A percentile compares a stretch with the other conserved stretches of the same genome.
Evolutionary conservation across 1,140 invertebrate genomes (phyloP).

Genomic region (Zophobas morio): DNA sequence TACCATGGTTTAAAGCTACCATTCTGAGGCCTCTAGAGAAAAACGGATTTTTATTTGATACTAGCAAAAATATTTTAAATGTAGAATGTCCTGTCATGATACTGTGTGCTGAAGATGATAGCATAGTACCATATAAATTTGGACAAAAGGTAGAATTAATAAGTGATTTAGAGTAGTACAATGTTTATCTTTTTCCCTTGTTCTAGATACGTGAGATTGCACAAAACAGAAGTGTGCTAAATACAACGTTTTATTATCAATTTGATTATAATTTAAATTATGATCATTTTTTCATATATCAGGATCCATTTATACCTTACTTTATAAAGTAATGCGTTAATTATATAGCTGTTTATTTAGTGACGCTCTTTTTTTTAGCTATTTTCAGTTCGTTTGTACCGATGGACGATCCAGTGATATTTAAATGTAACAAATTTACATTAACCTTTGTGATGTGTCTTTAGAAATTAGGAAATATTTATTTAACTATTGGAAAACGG

Average conservation of each 20-base stretch:
- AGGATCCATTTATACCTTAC: slow-evolving; percentile 54
- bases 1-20: slow-evolving; percentile 69
- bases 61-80: slow-evolving; percentile 54
- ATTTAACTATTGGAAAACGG: no score
- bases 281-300: slow-evolving; percentile 57
- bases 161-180: slow-evolving; percentile 6
- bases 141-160: slow-evolving; percentile 57
- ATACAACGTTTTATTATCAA: slow-evolving; percentile 49
- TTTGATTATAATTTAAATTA: slow-evolving; percentile 51
- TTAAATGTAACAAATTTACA: not conserved
- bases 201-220: slow-evolving; percentile 57
- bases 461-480: no score
- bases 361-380: slow-evolving; percentile 20
- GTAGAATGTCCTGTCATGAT: slow-evolving; percentile 62
- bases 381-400: slow-evolving; percentile 25
- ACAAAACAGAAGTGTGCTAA: slow-evolving; percentile 36
- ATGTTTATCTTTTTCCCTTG: not conserved
- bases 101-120: slow-evolving; percentile 63
- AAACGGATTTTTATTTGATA: slow-evolving; percentile 64
- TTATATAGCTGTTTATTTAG: not conserved
- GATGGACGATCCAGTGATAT: not conserved
- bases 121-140: slow-evolving; percentile 61
- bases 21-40: slow-evolving; percentile 78
- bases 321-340: slow-evolving; percentile 55
- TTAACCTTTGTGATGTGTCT: no score